Evolutionary conservation across 35 echinoderm and acorn worm genomes (phyloP).

Genomic region (Strongylocentrotus purpuratus): DNA sequence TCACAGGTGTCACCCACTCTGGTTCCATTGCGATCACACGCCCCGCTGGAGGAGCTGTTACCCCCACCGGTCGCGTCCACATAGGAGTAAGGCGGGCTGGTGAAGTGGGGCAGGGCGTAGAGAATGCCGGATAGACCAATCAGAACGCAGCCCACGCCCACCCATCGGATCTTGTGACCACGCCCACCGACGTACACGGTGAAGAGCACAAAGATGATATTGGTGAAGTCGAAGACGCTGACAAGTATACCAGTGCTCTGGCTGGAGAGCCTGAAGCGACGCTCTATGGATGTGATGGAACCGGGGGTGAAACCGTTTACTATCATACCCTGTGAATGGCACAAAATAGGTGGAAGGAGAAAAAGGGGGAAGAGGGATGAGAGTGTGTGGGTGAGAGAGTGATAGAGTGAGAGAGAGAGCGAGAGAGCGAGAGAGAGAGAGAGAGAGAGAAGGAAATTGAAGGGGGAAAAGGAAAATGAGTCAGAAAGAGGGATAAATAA

Average conservation of each 20-base stretch:
- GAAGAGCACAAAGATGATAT: conserved; percentile 65
- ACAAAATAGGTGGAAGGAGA: not conserved
- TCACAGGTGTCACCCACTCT: conserved; percentile 20
- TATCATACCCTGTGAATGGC: conserved; percentile 62
- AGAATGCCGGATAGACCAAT: conserved; percentile 57
- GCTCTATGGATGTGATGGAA: conserved; percentile 72
- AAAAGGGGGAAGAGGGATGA: not conserved
- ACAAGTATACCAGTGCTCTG: conserved; percentile 73
- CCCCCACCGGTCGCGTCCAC: not conserved
- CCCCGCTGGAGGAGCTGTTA: not conserved
- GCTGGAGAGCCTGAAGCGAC: conserved; percentile 77
- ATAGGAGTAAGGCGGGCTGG: conserved; percentile 55
- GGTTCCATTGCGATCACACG: not conserved
- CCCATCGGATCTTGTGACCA: conserved; percentile 81
- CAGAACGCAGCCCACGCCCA: conserved; percentile 64
- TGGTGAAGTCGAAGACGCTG: conserved; percentile 69
- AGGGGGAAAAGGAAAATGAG: no score
- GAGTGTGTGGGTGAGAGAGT: not conserved
- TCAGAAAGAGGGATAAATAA: no score
- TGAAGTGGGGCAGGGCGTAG: conserved; percentile 81
- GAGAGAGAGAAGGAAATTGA: no score
- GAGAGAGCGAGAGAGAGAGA: no score
- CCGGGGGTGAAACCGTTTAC: conserved; percentile 77
- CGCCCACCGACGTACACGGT: conserved; percentile 78
- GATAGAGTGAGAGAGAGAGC: no score